Base-by-base conservation (phyloP, 2,113 vertebrate genomes). In the Sisor rabdophorus region DNA sequence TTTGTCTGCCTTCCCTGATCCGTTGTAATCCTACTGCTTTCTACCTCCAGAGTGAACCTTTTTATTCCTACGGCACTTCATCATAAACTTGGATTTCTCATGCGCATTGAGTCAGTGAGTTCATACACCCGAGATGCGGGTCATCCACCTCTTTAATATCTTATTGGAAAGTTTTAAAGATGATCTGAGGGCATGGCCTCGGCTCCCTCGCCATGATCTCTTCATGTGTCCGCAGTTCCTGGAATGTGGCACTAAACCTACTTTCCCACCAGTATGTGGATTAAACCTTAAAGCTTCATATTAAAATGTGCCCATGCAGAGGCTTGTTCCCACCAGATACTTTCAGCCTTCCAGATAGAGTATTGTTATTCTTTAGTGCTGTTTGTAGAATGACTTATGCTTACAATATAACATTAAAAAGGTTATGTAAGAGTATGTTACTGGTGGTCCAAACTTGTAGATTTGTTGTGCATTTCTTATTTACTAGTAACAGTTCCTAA, bases 181-280 rank as follows among this genome's bases (percentile, higher is more conserved):
- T 26, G 56, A 69, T 68, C 71, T n/a, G 61, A 76, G 73, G 72
- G 80, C 26, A 68, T 65, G 67, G 36, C 52, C 73, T 72, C 26
- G 2, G 11, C 69, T 77, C 36, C 60, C 56, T 71, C 44, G 10
- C 76, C 50, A 55, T 78, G 71, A 61, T 80, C 56, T 80, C 58
- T 68, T 76, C 52, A 72, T 76, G 79, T 73, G 40, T 75, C 52
- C 65, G 26, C 47, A 53, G 68, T 30, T 81, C 56, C 74, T 77
- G 75, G 80, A 84, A 81, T 82, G 73, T 76, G 63, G 63, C 70
- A 78, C 80, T 81, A 76, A 83, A 85, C 81, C 80, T 64, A 83
- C 73, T 81, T 81, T 80, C 84, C 82, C 80, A 85, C 71, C 80
- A 81, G 80, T 79, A 83, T 83, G 78, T 73, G 81, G 85, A 86